Conservation (phyloP, 2,113 vertebrate genomes). For the Choloepus hoffmanni region DNA sequence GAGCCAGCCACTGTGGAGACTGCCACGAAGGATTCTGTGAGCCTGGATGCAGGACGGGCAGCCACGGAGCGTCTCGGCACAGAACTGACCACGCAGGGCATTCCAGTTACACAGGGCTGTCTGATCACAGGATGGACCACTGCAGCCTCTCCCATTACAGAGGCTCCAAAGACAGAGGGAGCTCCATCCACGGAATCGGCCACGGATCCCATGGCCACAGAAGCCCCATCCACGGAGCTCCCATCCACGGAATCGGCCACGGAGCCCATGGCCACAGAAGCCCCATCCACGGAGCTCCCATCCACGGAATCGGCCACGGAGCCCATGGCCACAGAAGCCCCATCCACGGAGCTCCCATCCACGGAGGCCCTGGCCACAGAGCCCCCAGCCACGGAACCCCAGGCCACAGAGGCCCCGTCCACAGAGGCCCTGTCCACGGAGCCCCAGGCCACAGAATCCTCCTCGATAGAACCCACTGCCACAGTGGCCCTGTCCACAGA, state of each 20-base stretch:
- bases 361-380: not conserved
- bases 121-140: not conserved
- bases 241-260: rapidly evolving
- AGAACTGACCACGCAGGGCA: not conserved
- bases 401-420: rapidly evolving
- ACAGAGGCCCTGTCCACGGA: not conserved
- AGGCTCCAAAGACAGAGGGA: not conserved
- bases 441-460: not conserved
- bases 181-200: rapidly evolving
- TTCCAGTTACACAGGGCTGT: not conserved
- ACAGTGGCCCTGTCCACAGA: rapidly evolving
- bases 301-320: rapidly evolving
- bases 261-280: rapidly evolving
- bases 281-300: not conserved
- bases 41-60: not conserved
- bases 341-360: rapidly evolving
- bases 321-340: rapidly evolving
- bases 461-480: rapidly evolving
- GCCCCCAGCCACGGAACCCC: not conserved
- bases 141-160: rapidly evolving
- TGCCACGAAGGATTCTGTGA: not conserved
- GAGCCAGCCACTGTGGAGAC: not conserved
- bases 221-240: rapidly evolving
- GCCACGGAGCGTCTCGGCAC: not conserved
- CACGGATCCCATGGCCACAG: rapidly evolving